Base-by-base conservation (phyloP, 2,888 invertebrate species). In the Anthrax anthrax region DNA sequence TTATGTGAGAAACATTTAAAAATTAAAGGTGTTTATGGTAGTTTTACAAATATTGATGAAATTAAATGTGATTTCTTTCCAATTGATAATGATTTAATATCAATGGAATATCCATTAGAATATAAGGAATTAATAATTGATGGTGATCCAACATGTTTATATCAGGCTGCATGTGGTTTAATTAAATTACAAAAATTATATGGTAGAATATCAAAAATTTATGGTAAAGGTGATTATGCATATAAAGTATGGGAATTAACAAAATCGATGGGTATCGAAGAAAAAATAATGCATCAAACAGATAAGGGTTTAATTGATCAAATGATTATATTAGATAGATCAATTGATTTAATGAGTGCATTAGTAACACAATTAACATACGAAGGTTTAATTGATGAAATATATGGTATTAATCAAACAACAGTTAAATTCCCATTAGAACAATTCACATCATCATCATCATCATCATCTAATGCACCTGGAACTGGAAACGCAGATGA, bases 341-440 rank as follows among this genome's bases (percentile, higher is more conserved):
- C 83, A 39, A 77, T 94, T 4, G 98, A 99, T 73, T 76, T 94
- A 45, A 76, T 97, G 42, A 88, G 92, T 41, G 89, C 94, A 1
- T 72, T 98, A 57, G 81, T 89, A 1, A 94, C 94, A 0, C 98
- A 97, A 61, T 76, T 96, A 34, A 97, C 97, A 0, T 98, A 97
- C 58, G 96, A 96, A 67, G 98, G 97, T 4, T 74, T 98, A 9
- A 88, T 98, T 52, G 98, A 98, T 70, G 96, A 97, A 66, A 76
- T 92, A 47, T 96, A 84, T 68, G 85, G 86, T 34, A 88, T 96
- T 48, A 82, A 81, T 55, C 80, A 76, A 56, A 80, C 82, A 29
- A 82, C 85, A 18, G 87, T 87, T 0, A 79, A 81, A 41, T 76
- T 96, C 57, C 92, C 95, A 1, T 82, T 84, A 0, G 84, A 88